Evolutionary conservation across 64 coral and sea anemone genomes (phyloP), one percentile per base, ranked within the genome.

Genomic region (Actinia tenebrosa): DNA sequence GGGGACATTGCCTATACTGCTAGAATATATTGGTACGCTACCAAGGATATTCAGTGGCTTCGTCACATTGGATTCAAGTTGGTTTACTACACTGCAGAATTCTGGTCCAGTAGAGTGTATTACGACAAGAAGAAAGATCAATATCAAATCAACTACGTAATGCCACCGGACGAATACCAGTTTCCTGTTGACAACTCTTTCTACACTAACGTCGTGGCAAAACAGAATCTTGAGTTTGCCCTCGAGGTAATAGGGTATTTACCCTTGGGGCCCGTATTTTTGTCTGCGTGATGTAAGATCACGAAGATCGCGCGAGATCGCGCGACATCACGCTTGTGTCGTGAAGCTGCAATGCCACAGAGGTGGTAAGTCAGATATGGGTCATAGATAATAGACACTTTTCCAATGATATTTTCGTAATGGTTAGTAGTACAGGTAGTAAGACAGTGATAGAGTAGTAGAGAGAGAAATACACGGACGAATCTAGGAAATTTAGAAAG

Each of bases 151-250:
- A 93, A 97, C 54, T 79, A 97, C 88, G 94, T 93, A 22, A 97
- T 97, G 94, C 91, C 94, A 3, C 94, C 94, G 19, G 94, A 97
- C 75, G 94, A 97, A 75, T 97, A 97, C 54, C 94, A 97, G 56
- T 97, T 93, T 45, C 94, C 91, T n/a, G 94, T 97, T 53, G 86
- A 97, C 68, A 97, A 97, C 42, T 97, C 91, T 17, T 78, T 97
- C 8, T 97, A 93, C 16, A 97, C 94, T 11, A 97, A 97, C 26
- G 91, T 97, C 18, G 94, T 97, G 58, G 94, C 94, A 54, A 97
- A 97, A 71, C 88, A 92, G 69, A 97, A 97, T 88, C 50, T 97
- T 23, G 85, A 93, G 19, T 97, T 92, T 80, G 94, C 94, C 53
- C 87, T 93, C 87, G 91, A 97, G 77, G 47, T 92, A 42, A 90